phyloP scores from a whole-genome alignment of 2,888 invertebrate genomes.

The Odontocolon sp. region DNA sequence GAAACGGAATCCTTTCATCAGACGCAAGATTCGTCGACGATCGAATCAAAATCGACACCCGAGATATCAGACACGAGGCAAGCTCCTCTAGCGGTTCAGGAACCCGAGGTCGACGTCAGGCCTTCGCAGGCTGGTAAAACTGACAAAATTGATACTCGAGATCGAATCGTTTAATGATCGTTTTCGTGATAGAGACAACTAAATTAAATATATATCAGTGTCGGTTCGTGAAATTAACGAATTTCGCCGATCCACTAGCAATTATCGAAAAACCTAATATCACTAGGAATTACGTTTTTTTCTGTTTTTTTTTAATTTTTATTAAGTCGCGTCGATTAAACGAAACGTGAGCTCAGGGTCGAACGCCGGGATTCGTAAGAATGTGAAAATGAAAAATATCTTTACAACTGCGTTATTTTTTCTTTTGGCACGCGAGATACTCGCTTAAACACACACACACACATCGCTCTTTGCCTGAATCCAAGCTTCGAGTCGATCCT shows the following conservation, averaged over 20 bases:
- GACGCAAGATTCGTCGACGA: slow-evolving; percentile 68
- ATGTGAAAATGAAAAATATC: neutral
- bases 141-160: slow-evolving; percentile 68
- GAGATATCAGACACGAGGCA: slow-evolving; percentile 75
- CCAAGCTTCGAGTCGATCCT: slow-evolving; percentile 22
- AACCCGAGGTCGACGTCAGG: slow-evolving; percentile 71
- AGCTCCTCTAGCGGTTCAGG: slow-evolving; percentile 63
- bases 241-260: neutral
- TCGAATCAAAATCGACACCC: slow-evolving; percentile 64
- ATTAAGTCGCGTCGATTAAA: slow-evolving; percentile 8
- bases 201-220: slow-evolving; percentile 29
- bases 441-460: too few species aligned
- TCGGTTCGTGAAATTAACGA: neutral
- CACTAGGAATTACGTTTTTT: slow-evolving; percentile 55
- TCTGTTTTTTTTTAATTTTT: neutral
- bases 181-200: slow-evolving; percentile 62
- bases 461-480: too few species aligned
- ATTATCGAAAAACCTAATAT: slow-evolving; percentile 55
- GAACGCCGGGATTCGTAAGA: neutral
- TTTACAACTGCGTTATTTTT: too few species aligned
- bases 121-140: slow-evolving; percentile 63
- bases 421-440: too few species aligned
- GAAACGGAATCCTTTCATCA: slow-evolving; percentile 74
- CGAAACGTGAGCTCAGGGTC: neutral
- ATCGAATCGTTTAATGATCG: slow-evolving; percentile 73